Percentiles rank a stretch among this genome's conserved stretches.
Conservation (phyloP, 2,797 vertebrate species). For the Erpetoichthys calabaricus region DNA sequence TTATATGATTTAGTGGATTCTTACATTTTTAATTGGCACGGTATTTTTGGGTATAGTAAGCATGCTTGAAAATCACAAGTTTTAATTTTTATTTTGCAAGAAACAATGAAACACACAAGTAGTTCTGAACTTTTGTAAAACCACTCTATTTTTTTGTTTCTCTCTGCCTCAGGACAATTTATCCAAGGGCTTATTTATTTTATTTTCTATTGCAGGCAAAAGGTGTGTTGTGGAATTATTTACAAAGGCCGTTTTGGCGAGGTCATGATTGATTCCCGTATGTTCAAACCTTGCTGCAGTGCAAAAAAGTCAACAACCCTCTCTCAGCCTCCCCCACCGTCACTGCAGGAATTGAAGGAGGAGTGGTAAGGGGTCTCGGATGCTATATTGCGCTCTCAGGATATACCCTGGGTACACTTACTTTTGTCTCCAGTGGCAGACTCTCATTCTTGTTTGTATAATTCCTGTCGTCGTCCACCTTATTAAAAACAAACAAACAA, state of each 20-base stretch:
- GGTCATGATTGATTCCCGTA: conserved; percentile 63
- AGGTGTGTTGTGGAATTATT: conserved; percentile 65
- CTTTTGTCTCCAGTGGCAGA: conserved; percentile 74
- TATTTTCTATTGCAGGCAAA: conserved; percentile 39
- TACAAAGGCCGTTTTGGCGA: conserved; percentile 68
- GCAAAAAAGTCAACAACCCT: conserved; percentile 50
- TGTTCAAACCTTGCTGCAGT: conserved; percentile 68
- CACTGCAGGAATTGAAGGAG: conserved; percentile 41
- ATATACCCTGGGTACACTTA: conserved; percentile 37
- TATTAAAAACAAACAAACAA: no score
- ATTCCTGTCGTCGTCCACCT: no score
- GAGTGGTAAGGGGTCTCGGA: conserved; percentile 40
- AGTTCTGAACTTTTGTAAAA: no score
- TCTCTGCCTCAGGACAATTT: no score
- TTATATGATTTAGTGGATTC: no score
- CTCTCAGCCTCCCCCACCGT: conserved; percentile 26
- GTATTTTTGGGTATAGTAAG: no score
- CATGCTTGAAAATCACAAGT: no score
- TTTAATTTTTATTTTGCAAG: no score
- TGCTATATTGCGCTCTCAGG: conserved; percentile 20
- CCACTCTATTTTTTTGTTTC: no score
- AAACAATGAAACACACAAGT: no score
- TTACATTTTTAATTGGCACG: no score
- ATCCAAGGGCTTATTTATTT: no score
- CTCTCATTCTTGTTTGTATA: conserved; percentile 17